Percentiles rank a stretch among this genome's conserved stretches.
phyloP scores from a whole-genome alignment of 2,888 invertebrate genomes.

The Diarsia dahlii region DNA sequence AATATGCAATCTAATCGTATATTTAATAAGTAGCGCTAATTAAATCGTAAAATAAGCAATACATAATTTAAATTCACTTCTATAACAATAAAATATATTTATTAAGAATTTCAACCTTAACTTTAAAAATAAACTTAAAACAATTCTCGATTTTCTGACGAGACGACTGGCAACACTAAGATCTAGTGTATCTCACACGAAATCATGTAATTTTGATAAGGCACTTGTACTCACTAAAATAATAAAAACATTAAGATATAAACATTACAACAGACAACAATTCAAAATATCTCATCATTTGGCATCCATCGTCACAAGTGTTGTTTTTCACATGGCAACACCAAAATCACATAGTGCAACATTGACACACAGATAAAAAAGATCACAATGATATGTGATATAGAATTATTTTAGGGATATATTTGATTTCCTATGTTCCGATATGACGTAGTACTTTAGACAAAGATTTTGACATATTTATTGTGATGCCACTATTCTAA shows the following conservation, averaged over 20 bases:
- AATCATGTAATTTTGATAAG: conserved; percentile 69
- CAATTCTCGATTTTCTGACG: neutral
- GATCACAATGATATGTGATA: conserved; percentile 67
- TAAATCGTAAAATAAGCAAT: conserved; percentile 4
- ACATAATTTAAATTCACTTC: neutral
- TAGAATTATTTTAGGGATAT: conserved; percentile 46
- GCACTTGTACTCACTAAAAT: conserved; percentile 72
- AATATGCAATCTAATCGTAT: neutral
- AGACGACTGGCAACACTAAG: conserved; percentile 63
- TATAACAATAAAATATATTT: conserved; percentile 1
- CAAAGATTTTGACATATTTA: conserved; percentile 54
- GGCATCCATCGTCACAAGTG: conserved; percentile 81
- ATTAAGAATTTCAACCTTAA: neutral
- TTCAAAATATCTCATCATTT: conserved; percentile 78
- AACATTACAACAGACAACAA: conserved; percentile 78
- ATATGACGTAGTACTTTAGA: conserved; percentile 54
- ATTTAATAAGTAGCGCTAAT: neutral
- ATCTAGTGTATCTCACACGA: conserved; percentile 39
- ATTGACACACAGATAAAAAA: conserved; percentile 57
- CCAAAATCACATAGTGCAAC: conserved; percentile 73
- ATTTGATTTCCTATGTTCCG: conserved; percentile 34
- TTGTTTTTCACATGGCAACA: conserved; percentile 78
- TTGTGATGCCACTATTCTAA: conserved; percentile 63
- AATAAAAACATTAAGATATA: conserved; percentile 66
- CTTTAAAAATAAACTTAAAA: neutral